phyloP scores from a whole-genome alignment of 2,888 invertebrate species.

The Noctua janthe region DNA sequence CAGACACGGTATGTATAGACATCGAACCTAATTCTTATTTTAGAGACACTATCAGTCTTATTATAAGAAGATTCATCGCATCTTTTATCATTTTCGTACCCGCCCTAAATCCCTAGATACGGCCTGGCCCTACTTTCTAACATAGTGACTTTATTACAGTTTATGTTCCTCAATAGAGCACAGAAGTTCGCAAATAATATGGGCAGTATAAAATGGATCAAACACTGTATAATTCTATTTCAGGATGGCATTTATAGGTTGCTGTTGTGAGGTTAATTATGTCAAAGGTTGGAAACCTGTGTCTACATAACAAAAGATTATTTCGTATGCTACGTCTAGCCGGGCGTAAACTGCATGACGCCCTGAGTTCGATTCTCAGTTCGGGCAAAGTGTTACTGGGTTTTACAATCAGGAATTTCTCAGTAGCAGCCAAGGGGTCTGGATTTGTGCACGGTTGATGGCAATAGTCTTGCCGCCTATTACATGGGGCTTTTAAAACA shows the following conservation, averaged over 20 bases:
- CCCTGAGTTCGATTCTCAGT: not conserved
- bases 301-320: conserved; percentile 7
- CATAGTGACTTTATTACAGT: conserved; percentile 5
- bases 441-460: too few relatives aligned
- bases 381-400: not conserved
- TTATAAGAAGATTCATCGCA: too few relatives aligned
- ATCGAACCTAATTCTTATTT: too few relatives aligned
- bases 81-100: not conserved
- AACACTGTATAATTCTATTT: conserved; percentile 43
- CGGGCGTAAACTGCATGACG: too few relatives aligned
- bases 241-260: conserved; percentile 36
- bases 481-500: too few relatives aligned
- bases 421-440: too few relatives aligned
- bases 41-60: too few relatives aligned
- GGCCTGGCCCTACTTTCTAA: conserved; percentile 22
- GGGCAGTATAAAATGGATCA: conserved; percentile 28
- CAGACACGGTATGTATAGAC: too few relatives aligned
- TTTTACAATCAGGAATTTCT: not conserved
- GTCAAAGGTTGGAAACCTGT: conserved; percentile 37
- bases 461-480: too few relatives aligned
- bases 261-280: conserved; percentile 28
- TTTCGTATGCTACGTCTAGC: not conserved
- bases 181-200: conserved; percentile 30
- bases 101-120: not conserved
- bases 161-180: conserved; percentile 13